Percentiles rank a stretch among this genome's conserved stretches.
Conservation (phyloP, 2,113 vertebrate species). For the Coreoperca whiteheadi region DNA sequence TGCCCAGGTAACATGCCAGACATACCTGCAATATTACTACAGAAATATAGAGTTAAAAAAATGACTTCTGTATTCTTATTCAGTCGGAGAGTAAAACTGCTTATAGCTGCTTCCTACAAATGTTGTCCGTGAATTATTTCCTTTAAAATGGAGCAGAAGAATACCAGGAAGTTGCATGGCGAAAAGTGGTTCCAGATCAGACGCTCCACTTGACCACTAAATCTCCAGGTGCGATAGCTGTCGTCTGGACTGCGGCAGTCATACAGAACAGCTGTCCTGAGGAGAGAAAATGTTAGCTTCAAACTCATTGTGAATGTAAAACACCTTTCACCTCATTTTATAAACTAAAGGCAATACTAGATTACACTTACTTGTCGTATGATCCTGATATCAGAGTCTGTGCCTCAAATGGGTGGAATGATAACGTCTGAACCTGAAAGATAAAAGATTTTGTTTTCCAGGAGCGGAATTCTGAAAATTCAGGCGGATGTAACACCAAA, state of each 20-base stretch:
- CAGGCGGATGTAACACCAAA: not conserved
- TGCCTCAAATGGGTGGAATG: slow-evolving; percentile 96
- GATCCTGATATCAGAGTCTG: slow-evolving; percentile 98
- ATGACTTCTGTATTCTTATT: not conserved
- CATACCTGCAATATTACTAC: no score
- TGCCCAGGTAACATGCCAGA: no score
- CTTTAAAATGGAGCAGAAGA: not conserved
- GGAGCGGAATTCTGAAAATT: not conserved
- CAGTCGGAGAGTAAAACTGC: not conserved
- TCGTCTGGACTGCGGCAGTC: slow-evolving; percentile 94
- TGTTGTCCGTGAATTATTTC: no score
- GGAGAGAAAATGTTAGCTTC: not conserved
- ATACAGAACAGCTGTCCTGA: slow-evolving; percentile 90
- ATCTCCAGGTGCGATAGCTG: slow-evolving; percentile 90
- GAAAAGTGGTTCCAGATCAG: slow-evolving; percentile 96
- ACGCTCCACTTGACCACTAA: slow-evolving; percentile 96
- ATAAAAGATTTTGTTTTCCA: slow-evolving; percentile 11
- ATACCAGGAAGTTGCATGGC: slow-evolving; percentile 94
- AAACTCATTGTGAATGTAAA: not conserved
- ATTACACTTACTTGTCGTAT: slow-evolving; percentile 91
- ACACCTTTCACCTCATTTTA: not conserved
- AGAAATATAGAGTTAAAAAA: no score
- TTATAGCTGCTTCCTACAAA: not conserved
- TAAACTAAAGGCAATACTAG: not conserved
- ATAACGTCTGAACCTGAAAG: slow-evolving; percentile 92